phyloP scores from a whole-genome alignment of 2,113 vertebrate species.

The Hypanus sabinus region DNA sequence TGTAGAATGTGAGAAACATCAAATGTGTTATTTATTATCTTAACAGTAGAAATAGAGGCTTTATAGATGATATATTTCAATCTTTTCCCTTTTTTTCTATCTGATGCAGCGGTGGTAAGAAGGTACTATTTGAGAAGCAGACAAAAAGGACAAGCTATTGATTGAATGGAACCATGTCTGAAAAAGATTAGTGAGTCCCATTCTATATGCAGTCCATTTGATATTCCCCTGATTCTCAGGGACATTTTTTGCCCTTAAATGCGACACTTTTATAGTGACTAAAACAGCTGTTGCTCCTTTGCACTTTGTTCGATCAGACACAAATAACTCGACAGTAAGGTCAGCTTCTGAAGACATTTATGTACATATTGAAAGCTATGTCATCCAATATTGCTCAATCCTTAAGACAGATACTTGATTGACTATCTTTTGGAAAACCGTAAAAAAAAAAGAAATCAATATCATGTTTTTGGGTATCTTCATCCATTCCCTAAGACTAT shows the following conservation, averaged over 20 bases:
- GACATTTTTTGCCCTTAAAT: background rate
- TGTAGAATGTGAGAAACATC: background rate
- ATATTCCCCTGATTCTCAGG: background rate
- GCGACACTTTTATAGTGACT: background rate
- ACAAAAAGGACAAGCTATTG: background rate
- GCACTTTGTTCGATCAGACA: background rate
- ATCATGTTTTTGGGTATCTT: background rate
- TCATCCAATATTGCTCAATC: background rate
- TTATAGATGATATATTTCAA: background rate
- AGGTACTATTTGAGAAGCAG: background rate
- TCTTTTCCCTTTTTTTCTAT: background rate
- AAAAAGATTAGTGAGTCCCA: background rate
- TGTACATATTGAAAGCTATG: conserved; percentile 4
- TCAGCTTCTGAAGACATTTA: background rate
- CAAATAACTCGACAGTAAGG: background rate
- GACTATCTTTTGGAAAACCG: background rate
- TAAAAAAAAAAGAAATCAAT: background rate
- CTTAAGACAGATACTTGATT: background rate
- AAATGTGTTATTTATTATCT: background rate
- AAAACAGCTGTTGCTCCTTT: background rate
- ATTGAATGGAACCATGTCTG: background rate
- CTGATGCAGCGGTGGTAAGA: background rate
- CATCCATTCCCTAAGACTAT: background rate
- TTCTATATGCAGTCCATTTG: background rate
- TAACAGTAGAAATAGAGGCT: background rate